Evolutionary conservation across 2,797 vertebrate species (phyloP), one percentile per base, ranked within the genome.

Genomic region (Menidia menidia): DNA sequence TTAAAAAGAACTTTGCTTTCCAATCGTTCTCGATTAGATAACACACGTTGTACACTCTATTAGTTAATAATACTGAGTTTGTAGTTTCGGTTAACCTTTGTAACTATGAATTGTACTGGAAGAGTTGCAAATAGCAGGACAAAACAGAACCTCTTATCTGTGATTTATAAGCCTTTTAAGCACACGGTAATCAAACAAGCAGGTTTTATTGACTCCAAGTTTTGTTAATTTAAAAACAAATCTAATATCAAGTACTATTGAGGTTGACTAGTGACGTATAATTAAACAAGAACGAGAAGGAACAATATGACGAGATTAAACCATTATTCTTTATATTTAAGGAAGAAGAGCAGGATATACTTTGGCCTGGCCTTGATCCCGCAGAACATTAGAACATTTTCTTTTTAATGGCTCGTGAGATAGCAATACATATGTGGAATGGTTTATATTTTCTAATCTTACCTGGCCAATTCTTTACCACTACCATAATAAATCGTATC

Each of bases 11-110:
- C n/a, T 50, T 48, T 50, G 33, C 10, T 44, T 42, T 60, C 6
- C 5, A 1, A 12, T 47, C 52, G 9, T 25, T 12, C 1, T n/a
- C 42, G 68, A 77, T 74, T 63, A 82, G 19, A 83, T 83, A 72
- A 78, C 25, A 3, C 16, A 16, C 12, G 5, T 30, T 64, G 12
- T 45, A 59, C 11, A 66, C 16, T 25, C 2, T 18, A 54, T 50
- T 19, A 70, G 44, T 68, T 48, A 13, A 62, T 51, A 50, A 56
- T 74, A 62, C 3, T 48, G 3, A 14, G 7, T 12, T 25, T 25
- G 2, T 1, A 31, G 12, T 50, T 52, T 2, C 11, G 33, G n/a
- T 58, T 55, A 71, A 81, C 71, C 66, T 77, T 78, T 78, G 65
- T 43, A 67, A 60, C 44, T 18, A 43, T 6, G 4, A 0, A 4